A percentile compares a stretch with the other conserved stretches of the same genome.
Conservation (phyloP, 1,140 invertebrate genomes). For the Pogonognathellus flavescens region DNA sequence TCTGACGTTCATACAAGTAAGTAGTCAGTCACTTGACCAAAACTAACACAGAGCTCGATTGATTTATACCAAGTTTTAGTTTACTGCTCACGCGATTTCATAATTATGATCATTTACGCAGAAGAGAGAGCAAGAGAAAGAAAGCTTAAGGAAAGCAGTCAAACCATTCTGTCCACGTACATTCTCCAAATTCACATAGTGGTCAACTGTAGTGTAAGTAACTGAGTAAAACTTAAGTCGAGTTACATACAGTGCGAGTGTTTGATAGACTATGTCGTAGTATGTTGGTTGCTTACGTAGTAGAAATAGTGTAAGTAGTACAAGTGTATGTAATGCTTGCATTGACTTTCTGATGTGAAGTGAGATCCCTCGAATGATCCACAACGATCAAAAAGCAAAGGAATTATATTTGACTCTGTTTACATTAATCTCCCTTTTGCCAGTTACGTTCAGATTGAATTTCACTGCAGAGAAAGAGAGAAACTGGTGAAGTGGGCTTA, state of each 20-base stretch:
- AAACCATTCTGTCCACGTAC: not conserved
- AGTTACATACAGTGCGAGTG: too few relatives aligned
- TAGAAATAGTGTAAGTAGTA: too few relatives aligned
- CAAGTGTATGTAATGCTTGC: not conserved
- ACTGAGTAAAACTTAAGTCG: too few relatives aligned
- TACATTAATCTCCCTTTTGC: slow-evolving; percentile 5
- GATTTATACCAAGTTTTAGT: slow-evolving; percentile 54
- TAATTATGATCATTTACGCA: slow-evolving; percentile 62
- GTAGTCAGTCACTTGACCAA: not conserved
- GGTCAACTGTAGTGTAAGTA: too few relatives aligned
- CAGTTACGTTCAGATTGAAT: slow-evolving; percentile 17
- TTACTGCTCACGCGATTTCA: slow-evolving; percentile 57
- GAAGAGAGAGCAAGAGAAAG: slow-evolving; percentile 19
- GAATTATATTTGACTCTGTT: not conserved
- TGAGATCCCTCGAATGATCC: slow-evolving; percentile 6
- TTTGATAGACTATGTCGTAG: too few relatives aligned
- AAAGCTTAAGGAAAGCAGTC: not conserved
- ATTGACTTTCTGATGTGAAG: not conserved
- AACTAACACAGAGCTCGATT: slow-evolving; percentile 45
- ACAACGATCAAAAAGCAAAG: not conserved
- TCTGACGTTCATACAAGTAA: slow-evolving; percentile 17
- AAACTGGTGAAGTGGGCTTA: not conserved
- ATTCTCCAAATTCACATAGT: too few relatives aligned
- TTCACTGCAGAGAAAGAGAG: not conserved
- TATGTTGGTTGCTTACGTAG: too few relatives aligned